Evolutionary conservation across 2,888 invertebrate species (phyloP), one percentile per base, ranked within the genome.

Genomic region (Cordilura impudica): DNA sequence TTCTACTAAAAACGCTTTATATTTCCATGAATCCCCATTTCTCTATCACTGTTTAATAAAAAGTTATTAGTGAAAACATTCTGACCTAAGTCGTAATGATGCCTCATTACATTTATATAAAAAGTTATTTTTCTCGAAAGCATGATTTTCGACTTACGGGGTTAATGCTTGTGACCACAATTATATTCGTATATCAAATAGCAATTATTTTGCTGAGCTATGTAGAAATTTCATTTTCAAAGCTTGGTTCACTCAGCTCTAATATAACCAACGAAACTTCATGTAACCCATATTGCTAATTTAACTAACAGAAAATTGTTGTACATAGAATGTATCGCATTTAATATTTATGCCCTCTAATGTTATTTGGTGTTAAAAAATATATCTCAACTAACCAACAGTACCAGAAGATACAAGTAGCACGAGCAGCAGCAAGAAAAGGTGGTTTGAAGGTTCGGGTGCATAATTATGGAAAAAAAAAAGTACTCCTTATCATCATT

Each of bases 291-390:
- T 79, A 71, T 56, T 61, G 74, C 69, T 65, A 76, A 76, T 69
- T 56, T 63, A 76, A 51, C 49, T 51, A 43, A 63, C n/a, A n/a
- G n/a, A 69, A 58, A 35, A 18, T 21, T 45, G 12, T 14, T 23
- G 43, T 58, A 6, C 26, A 45, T 75, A 19, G 31, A 84, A 84
- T 82, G 84, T 87, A 87, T 87, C 84, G 84, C 83, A 87, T 87
- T 85, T 86, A 85, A 87, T 85, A 87, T 87, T 87, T 87, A 87
- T 87, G 83, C 83, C 73, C 70, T 78, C 70, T 81, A 81, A 70
- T 75, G 71, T 61, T 80, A 45, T 71, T 67, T 75, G 67, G 61
- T 65, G 71, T 23, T 54, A 43, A 61, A 74, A 2, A 18, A 14
- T 53, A n/a, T n/a, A n/a, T n/a, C n/a, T 51, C 31, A 56, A 18